Evolutionary conservation across 2,797 vertebrate genomes (phyloP).

Genomic region (Limosa lapponica): DNA sequence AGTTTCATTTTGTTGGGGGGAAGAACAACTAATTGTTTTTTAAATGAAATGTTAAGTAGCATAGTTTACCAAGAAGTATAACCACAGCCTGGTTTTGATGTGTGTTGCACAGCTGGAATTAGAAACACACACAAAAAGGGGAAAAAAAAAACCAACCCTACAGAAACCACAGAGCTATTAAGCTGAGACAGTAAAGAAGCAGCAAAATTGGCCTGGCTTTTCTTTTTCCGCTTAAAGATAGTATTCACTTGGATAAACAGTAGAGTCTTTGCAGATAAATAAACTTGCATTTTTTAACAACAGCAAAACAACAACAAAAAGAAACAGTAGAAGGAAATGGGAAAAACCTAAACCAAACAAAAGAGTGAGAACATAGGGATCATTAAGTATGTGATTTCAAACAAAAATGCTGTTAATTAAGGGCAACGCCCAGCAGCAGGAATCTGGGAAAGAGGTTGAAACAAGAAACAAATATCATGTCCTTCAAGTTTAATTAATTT

Average conservation of each 20-base stretch:
- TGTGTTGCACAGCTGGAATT: slow-evolving; percentile 72
- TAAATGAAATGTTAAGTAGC: slow-evolving; percentile 67
- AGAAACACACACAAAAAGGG: slow-evolving; percentile 44
- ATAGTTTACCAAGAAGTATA: slow-evolving; percentile 61
- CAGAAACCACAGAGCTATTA: slow-evolving; percentile 66
- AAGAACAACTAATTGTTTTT: slow-evolving; percentile 67
- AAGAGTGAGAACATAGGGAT: slow-evolving; percentile 56
- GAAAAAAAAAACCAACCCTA: neutral
- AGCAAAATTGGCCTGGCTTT: slow-evolving; percentile 52
- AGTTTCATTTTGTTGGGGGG: slow-evolving; percentile 36
- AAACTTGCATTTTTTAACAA: slow-evolving; percentile 61
- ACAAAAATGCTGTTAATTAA: slow-evolving; percentile 75
- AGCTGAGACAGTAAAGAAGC: slow-evolving; percentile 65
- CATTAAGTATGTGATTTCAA: slow-evolving; percentile 69
- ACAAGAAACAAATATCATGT: slow-evolving; percentile 67
- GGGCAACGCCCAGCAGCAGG: slow-evolving; percentile 58
- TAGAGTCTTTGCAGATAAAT: slow-evolving; percentile 69
- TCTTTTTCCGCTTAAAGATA: slow-evolving; percentile 69
- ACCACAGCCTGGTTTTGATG: slow-evolving; percentile 69
- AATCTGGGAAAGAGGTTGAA: slow-evolving; percentile 68
- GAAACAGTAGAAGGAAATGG: slow-evolving; percentile 38
- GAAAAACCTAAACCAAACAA: slow-evolving; percentile 58
- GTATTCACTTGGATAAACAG: slow-evolving; percentile 69
- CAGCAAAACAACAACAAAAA: slow-evolving; percentile 23
- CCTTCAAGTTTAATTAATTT: slow-evolving; percentile 65